Evolutionary conservation across 2,797 vertebrate genomes (phyloP), one percentile per base, ranked within the genome.

Genomic region (Ctenopoma kingsleyae): DNA sequence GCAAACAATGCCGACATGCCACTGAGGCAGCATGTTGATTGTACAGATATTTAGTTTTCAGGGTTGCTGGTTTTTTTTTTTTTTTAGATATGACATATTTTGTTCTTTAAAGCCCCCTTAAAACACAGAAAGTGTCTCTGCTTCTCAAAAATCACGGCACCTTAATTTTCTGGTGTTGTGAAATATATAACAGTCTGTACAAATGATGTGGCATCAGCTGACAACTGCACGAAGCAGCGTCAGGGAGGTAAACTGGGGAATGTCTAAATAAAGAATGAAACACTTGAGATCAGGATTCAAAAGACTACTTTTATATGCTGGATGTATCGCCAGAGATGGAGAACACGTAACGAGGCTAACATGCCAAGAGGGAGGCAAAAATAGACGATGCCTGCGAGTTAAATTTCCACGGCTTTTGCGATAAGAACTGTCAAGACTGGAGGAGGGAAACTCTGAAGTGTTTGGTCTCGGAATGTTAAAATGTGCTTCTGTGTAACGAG

Each of bases 221-320:
- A 64, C 58, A 60, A 62, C 68, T 38, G 58, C 41, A 27, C 25
- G 44, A 63, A 66, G 48, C 38, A 7, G 43, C 54, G 59, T 40
- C 44, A 20, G 30, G 22, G 55, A 71, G 41, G 71, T 41, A 61
- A 57, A 51, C 20, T 55, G n/a, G 55, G 50, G 43, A 62, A 52
- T 1, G 53, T 80, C 76, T 87, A 88, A 82, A 83, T 78, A 82
- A 83, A 79, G 80, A 80, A 71, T 66, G 76, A 70, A 78, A 70
- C 69, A 47, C 80, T 70, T 48, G 30, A 61, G 80, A 83, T 40
- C 11, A 59, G 56, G 74, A 81, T 70, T 74, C 62, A 81, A 74
- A 82, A 78, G 76, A 74, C 20, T 38, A 62, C 44, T 78, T 83
- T 83, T 19, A 73, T 53, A 59, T 35, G 43, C 61, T 62, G 23